These are phyloP conservation scores for Lordiphosa andalusiaca DNA, from an alignment of 2,888 invertebrate genomes.

Conservation along the genomic window DNA sequence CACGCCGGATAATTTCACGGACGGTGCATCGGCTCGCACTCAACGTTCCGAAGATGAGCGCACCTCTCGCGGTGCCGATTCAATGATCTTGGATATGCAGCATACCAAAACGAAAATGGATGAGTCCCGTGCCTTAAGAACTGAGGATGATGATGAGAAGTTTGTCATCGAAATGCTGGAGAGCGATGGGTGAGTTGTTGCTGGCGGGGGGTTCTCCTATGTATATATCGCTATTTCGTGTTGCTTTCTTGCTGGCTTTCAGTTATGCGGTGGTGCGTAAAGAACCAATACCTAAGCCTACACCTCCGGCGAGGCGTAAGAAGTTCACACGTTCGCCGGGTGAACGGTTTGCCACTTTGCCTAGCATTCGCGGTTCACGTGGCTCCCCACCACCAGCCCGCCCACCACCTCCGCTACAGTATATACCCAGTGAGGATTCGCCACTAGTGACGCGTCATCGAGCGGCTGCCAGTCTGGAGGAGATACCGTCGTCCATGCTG, in stretches of 20 bases:
- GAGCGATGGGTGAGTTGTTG: slow-evolving; percentile 77
- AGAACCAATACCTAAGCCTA: slow-evolving; percentile 83
- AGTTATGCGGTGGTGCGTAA: slow-evolving; percentile 91
- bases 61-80: slow-evolving; percentile 87
- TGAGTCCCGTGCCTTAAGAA: slow-evolving; percentile 32
- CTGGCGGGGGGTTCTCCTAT: not conserved
- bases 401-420: slow-evolving; percentile 84
- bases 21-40: slow-evolving; percentile 83
- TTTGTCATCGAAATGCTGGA: slow-evolving; percentile 79
- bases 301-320: slow-evolving; percentile 83
- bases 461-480: slow-evolving; percentile 83
- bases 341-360: slow-evolving; percentile 87
- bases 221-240: slow-evolving; percentile 24
- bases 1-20: slow-evolving; percentile 81
- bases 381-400: slow-evolving; percentile 81
- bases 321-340: slow-evolving; percentile 82
- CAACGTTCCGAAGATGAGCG: slow-evolving; percentile 85
- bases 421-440: slow-evolving; percentile 81
- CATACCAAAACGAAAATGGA: slow-evolving; percentile 26
- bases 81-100: slow-evolving; percentile 81
- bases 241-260: slow-evolving; percentile 37
- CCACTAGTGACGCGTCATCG: slow-evolving; percentile 83
- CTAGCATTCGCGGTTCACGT: slow-evolving; percentile 80
- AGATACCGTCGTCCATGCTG: slow-evolving; percentile 41
- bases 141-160: slow-evolving; percentile 59